Evolutionary conservation across 2,113 vertebrate genomes (phyloP).

Genomic region (Syngnathoides biaculeatus): DNA sequence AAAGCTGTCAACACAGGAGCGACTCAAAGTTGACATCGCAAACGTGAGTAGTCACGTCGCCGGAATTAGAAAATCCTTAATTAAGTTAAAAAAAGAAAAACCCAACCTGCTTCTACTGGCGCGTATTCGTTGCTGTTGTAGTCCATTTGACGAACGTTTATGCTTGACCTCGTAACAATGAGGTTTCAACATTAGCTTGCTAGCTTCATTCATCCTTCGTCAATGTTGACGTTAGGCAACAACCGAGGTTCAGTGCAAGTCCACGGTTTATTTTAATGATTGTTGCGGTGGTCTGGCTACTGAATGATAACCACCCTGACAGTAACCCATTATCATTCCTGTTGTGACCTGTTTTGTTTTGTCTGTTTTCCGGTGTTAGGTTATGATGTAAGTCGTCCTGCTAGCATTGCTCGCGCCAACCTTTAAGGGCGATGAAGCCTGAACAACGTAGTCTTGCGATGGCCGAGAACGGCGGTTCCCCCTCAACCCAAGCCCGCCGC

Average conservation of each 20-base stretch:
- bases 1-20: neutral
- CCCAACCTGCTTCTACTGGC: too few species aligned
- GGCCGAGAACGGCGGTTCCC: conserved; percentile 76
- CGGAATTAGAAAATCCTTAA: neutral
- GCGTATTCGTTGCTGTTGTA: neutral
- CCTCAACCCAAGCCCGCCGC: conserved; percentile 56
- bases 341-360: neutral
- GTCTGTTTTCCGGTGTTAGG: neutral
- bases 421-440: conserved; percentile 36
- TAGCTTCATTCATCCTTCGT: neutral
- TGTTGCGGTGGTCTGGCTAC: neutral
- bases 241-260: neutral
- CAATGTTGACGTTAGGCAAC: neutral
- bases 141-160: neutral
- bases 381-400: neutral
- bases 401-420: neutral
- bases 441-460: conserved; percentile 54
- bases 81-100: neutral
- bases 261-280: neutral
- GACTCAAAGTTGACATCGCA: neutral
- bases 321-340: neutral
- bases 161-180: neutral
- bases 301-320: neutral
- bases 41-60: neutral
- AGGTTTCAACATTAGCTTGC: neutral